These are phyloP conservation scores for Coendou prehensilis DNA, from an alignment of 2,797 vertebrate species.

Conservation along the genomic window DNA sequence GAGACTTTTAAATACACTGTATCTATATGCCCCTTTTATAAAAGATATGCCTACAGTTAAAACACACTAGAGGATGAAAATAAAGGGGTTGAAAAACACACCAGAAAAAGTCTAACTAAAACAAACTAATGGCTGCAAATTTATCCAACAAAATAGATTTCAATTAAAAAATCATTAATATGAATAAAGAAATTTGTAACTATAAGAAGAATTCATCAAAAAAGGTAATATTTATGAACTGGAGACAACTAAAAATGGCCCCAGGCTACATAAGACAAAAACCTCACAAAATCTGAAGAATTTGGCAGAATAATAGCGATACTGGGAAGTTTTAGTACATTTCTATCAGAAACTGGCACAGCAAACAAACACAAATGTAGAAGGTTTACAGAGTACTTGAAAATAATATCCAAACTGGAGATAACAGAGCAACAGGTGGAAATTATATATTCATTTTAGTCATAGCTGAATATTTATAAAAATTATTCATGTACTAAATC, in stretches of 20 bases:
- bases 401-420: not conserved
- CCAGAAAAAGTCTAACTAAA: not conserved
- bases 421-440: not conserved
- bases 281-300: not conserved
- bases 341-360: not conserved
- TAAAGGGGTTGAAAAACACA: not conserved
- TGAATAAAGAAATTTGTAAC: constrained; percentile 5
- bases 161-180: constrained; percentile 19
- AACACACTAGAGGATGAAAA: not conserved
- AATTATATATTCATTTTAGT: constrained; percentile 1
- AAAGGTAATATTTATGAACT: not conserved
- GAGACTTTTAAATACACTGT: not conserved
- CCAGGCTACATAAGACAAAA: not conserved
- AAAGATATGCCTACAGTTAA: not conserved
- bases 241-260: not conserved
- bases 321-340: not conserved
- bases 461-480: not conserved
- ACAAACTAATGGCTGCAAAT: not conserved
- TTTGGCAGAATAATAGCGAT: not conserved
- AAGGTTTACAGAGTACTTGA: not conserved
- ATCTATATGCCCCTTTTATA: not conserved
- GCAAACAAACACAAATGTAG: not conserved
- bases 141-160: not conserved
- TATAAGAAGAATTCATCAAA: not conserved
- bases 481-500: not conserved